Conservation (phyloP, 2,113 vertebrate species). For the Proteles cristata region DNA sequence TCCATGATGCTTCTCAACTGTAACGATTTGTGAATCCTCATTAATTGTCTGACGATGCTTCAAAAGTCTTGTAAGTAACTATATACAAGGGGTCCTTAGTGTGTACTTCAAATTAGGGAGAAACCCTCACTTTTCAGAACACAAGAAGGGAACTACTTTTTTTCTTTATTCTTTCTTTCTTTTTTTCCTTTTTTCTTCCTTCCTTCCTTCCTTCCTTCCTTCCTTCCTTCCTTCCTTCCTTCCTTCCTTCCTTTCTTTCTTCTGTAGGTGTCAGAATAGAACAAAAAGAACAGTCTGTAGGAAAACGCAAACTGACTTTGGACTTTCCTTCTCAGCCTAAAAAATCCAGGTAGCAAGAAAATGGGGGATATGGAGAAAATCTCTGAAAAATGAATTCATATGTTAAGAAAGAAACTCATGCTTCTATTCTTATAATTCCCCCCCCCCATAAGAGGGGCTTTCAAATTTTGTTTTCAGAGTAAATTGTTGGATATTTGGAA, state of each 20-base stretch:
- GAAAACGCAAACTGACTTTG: neutral
- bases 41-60: slow-evolving; percentile 62
- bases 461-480: slow-evolving; percentile 6
- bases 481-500: neutral
- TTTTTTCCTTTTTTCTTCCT: no score
- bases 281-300: slow-evolving; percentile 14
- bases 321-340: neutral
- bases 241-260: neutral
- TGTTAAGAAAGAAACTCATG: neutral
- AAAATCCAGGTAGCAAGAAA: neutral
- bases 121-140: slow-evolving; percentile 32
- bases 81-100: slow-evolving; percentile 40
- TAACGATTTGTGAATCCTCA: slow-evolving; percentile 50
- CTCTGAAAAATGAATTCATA: neutral
- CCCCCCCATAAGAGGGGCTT: neutral
- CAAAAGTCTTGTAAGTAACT: slow-evolving; percentile 55
- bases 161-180: neutral
- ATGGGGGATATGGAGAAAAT: neutral
- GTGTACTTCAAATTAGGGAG: slow-evolving; percentile 20
- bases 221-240: no score
- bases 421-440: neutral
- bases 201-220: neutral
- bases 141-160: slow-evolving; percentile 11
- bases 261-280: neutral
- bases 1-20: slow-evolving; percentile 1